Evolutionary conservation across 2,113 vertebrate genomes (phyloP).

Genomic region (Istiophorus platypterus): DNA sequence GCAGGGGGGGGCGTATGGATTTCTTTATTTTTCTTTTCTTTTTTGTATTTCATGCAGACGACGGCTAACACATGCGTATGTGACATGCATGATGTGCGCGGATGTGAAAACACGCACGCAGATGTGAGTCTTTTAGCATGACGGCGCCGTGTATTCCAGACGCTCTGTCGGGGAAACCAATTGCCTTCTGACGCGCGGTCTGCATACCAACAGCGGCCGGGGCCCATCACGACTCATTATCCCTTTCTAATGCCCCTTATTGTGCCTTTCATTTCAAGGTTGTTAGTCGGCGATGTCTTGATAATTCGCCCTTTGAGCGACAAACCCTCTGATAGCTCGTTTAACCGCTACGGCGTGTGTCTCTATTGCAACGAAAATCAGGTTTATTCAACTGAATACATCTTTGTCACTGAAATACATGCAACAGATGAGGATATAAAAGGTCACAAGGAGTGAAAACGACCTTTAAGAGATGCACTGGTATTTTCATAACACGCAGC

Average conservation of each 20-base stretch:
- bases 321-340: constrained; percentile 12
- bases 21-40: neutral
- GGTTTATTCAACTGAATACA: neutral
- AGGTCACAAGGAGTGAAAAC: neutral
- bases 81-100: neutral
- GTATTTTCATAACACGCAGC: neutral
- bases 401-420: neutral
- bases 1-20: neutral
- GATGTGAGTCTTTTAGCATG: neutral
- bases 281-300: constrained; percentile 60
- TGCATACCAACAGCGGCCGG: constrained; percentile 59
- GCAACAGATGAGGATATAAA: constrained; percentile 29
- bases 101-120: neutral
- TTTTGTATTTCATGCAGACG: constrained; percentile 9
- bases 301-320: constrained; percentile 50
- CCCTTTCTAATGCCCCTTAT: constrained; percentile 59
- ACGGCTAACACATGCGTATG: neutral
- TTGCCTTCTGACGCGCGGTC: neutral
- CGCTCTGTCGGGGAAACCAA: constrained; percentile 42
- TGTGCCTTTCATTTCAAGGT: constrained; percentile 77
- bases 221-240: constrained; percentile 69
- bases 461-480: neutral
- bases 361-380: neutral
- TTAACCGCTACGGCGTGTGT: neutral
- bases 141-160: too few species aligned